Evolutionary conservation across 2,888 invertebrate genomes (phyloP).

Genomic region (Pheosia tremula): DNA sequence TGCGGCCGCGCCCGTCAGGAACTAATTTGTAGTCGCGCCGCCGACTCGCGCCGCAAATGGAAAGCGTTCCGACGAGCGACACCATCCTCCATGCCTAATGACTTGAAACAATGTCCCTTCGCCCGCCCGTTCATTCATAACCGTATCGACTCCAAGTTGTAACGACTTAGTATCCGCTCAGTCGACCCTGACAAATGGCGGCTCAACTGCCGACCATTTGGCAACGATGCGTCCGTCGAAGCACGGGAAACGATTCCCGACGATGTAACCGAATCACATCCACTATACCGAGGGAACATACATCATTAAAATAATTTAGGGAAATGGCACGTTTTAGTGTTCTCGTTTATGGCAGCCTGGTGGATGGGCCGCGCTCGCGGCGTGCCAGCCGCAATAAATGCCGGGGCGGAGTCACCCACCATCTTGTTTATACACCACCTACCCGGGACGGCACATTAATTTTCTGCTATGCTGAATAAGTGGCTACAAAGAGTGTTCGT

Average conservation of each 20-base stretch:
- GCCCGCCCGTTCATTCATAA: constrained; percentile 43
- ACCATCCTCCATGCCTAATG: constrained; percentile 63
- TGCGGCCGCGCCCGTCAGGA: constrained; percentile 45
- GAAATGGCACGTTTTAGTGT: constrained; percentile 74
- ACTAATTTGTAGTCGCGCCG: constrained; percentile 70
- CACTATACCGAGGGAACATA: constrained; percentile 64
- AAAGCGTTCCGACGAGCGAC: constrained; percentile 51
- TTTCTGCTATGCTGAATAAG: constrained; percentile 68
- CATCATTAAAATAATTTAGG: constrained; percentile 77
- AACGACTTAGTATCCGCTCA: constrained; percentile 39
- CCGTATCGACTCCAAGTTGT: constrained; percentile 41
- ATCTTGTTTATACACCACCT: constrained; percentile 71
- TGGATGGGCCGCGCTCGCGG: constrained; percentile 52
- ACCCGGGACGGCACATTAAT: constrained; percentile 68
- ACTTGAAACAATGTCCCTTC: constrained; percentile 55
- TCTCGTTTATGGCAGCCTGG: constrained; percentile 67
- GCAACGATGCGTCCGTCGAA: constrained; percentile 46
- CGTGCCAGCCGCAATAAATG: constrained; percentile 74
- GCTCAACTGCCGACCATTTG: constrained; percentile 50
- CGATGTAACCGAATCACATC: constrained; percentile 66
- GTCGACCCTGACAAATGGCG: constrained; percentile 46
- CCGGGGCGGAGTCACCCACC: constrained; percentile 63
- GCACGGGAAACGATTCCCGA: constrained; percentile 52
- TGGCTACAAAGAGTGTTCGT: constrained; percentile 68
- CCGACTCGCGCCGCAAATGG: constrained; percentile 57